Percentiles rank a stretch among this genome's conserved stretches.
Conservation (phyloP, 2,113 vertebrate genomes). For the Theristicus caerulescens region DNA sequence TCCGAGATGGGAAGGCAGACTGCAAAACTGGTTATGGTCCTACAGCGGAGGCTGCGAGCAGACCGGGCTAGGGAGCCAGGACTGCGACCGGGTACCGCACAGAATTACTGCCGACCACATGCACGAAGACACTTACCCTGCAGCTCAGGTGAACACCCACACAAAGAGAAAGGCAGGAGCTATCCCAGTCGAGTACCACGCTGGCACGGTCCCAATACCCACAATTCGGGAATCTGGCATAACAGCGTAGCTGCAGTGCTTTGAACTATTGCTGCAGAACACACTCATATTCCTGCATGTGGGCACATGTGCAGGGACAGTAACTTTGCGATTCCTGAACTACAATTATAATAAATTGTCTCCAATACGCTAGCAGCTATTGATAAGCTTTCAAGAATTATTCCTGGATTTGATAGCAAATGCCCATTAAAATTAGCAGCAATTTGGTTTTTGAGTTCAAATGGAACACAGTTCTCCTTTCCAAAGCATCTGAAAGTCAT, state of each 20-base stretch:
- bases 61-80: not conserved
- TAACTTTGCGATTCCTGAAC: not conserved
- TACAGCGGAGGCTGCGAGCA: not conserved
- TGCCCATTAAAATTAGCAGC: not conserved
- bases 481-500: not conserved
- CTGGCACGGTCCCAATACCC: not conserved
- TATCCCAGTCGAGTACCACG: not conserved
- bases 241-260: not conserved
- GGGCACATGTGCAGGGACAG: not conserved
- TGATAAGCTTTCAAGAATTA: not conserved
- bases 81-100: not conserved
- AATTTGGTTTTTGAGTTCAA: not conserved
- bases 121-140: not conserved
- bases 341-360: not conserved
- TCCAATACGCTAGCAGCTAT: fast-evolving
- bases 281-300: not conserved
- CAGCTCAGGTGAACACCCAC: not conserved
- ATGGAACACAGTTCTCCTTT: not conserved
- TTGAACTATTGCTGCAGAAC: not conserved
- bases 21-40: not conserved
- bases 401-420: not conserved
- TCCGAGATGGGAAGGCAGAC: not conserved
- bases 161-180: not conserved
- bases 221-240: not conserved
- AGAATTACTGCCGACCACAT: not conserved